These are phyloP conservation scores for Leptodactylus fallax DNA, from an alignment of 2,797 vertebrate genomes.

Conservation along the genomic window DNA sequence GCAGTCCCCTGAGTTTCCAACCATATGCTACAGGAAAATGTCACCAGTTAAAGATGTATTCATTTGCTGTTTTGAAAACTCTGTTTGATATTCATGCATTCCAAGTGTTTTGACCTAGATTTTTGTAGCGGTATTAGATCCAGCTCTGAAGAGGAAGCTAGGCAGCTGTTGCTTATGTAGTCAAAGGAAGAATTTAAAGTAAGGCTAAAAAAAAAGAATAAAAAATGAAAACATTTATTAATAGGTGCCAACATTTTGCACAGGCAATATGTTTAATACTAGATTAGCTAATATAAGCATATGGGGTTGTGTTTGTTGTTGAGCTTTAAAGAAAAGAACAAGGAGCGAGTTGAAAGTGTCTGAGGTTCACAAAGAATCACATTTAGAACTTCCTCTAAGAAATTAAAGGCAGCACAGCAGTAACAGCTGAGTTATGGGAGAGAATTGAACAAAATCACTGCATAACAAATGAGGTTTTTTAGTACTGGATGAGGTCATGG, in stretches of 20 bases:
- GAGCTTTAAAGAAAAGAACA: slow-evolving; percentile 86
- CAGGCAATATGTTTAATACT: slow-evolving; percentile 86
- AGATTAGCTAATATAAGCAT: slow-evolving; percentile 88
- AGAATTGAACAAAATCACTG: slow-evolving; percentile 33
- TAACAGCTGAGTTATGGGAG: slow-evolving; percentile 55
- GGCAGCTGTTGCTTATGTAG: slow-evolving; percentile 86
- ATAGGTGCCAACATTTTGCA: slow-evolving; percentile 84
- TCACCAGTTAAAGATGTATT: slow-evolving; percentile 97
- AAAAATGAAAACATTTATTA: slow-evolving; percentile 84
- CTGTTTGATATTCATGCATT: slow-evolving; percentile 93
- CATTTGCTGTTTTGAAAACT: slow-evolving; percentile 93
- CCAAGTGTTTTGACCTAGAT: slow-evolving; percentile 88
- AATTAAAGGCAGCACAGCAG: slow-evolving; percentile 75
- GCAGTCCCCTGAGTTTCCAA: slow-evolving; percentile 91
- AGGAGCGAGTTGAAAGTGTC: slow-evolving; percentile 80
- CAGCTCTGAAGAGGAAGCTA: slow-evolving; percentile 82
- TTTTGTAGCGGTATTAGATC: slow-evolving; percentile 83
- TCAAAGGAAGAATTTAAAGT: slow-evolving; percentile 83
- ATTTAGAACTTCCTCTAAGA: slow-evolving; percentile 81
- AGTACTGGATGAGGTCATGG: slow-evolving; percentile 45
- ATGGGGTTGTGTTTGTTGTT: slow-evolving; percentile 85
- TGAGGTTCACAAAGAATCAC: slow-evolving; percentile 81
- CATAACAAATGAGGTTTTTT: slow-evolving; percentile 48
- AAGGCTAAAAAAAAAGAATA: slow-evolving; percentile 71
- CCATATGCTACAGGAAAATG: slow-evolving; percentile 96